Percentiles rank a stretch among this genome's conserved stretches.
phyloP scores from a whole-genome alignment of 2,113 vertebrate species.

The Anguilla rostrata region DNA sequence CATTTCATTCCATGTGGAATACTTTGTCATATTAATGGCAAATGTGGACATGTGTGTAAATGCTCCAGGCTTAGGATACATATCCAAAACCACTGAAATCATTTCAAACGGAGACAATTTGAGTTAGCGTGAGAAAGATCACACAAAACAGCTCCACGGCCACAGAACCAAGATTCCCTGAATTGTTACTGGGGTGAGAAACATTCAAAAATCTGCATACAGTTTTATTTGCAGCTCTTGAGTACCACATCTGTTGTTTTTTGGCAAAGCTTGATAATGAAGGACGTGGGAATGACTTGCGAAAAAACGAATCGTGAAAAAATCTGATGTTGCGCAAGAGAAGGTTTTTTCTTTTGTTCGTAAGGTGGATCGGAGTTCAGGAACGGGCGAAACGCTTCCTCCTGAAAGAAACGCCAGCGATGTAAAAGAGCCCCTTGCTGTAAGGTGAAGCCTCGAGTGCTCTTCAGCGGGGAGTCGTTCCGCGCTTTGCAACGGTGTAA shows the following conservation, averaged over 20 bases:
- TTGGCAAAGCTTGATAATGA: not conserved
- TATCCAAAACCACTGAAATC: not conserved
- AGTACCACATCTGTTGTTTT: not conserved
- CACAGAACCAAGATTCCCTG: not conserved
- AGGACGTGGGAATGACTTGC: not conserved
- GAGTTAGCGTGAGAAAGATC: not conserved
- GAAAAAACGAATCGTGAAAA: not conserved
- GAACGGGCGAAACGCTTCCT: too few species aligned
- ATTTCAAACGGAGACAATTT: not conserved
- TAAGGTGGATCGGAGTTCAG: not conserved
- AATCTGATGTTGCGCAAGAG: not conserved
- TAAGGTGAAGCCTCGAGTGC: not conserved
- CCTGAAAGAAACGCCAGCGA: not conserved
- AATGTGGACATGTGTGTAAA: not conserved
- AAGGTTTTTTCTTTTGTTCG: not conserved
- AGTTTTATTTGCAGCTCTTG: not conserved
- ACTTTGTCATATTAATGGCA: not conserved
- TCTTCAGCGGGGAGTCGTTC: not conserved
- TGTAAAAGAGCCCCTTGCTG: not conserved
- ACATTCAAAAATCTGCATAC: not conserved
- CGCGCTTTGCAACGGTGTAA: constrained; percentile 7
- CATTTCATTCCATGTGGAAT: too few species aligned
- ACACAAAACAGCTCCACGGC: not conserved
- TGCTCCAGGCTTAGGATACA: not conserved
- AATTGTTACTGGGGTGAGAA: not conserved